Evolutionary conservation across 1,140 invertebrate genomes (phyloP).

Genomic region (Drosophila pachea): DNA sequence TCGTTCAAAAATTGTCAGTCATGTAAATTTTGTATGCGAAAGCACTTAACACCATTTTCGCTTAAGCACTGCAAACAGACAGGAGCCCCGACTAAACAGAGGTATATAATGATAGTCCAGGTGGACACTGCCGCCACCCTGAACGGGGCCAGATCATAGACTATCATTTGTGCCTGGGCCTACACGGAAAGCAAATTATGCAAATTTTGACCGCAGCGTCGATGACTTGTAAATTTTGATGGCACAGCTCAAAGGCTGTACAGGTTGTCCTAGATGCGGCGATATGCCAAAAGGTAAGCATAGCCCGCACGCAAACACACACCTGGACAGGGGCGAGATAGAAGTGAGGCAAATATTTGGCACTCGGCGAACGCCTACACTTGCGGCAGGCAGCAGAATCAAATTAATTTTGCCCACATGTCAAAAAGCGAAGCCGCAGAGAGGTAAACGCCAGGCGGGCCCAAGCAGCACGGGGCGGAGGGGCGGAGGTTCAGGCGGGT

Average conservation of each 20-base stretch:
- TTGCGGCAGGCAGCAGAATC: slow-evolving; percentile 21
- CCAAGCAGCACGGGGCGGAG: neutral
- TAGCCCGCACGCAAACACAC: slow-evolving; percentile 19
- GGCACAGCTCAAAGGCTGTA: slow-evolving; percentile 5
- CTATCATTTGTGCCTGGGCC: slow-evolving; percentile 60
- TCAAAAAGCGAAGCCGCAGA: slow-evolving; percentile 65
- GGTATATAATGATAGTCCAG: slow-evolving; percentile 26
- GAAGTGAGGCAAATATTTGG: slow-evolving; percentile 59
- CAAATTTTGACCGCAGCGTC: slow-evolving; percentile 67
- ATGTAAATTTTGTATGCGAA: slow-evolving; percentile 77
- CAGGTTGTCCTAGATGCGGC: slow-evolving; percentile 55
- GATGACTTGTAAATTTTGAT: slow-evolving; percentile 74
- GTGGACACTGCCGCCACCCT: neutral
- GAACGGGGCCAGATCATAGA: slow-evolving; percentile 41
- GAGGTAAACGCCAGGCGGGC: neutral
- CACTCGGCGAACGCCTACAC: slow-evolving; percentile 30
- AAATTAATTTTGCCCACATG: slow-evolving; percentile 64
- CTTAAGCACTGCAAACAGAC: slow-evolving; percentile 69
- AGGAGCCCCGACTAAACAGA: slow-evolving; percentile 32
- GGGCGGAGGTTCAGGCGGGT: too few relatives aligned
- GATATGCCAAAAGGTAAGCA: slow-evolving; percentile 56
- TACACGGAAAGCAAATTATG: slow-evolving; percentile 72
- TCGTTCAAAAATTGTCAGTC: slow-evolving; percentile 69
- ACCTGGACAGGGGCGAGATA: slow-evolving; percentile 14
- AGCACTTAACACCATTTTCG: slow-evolving; percentile 76